Evolutionary conservation across 2,888 invertebrate genomes (phyloP), one percentile per base, ranked within the genome.

Genomic region (Andrena bicolor): DNA sequence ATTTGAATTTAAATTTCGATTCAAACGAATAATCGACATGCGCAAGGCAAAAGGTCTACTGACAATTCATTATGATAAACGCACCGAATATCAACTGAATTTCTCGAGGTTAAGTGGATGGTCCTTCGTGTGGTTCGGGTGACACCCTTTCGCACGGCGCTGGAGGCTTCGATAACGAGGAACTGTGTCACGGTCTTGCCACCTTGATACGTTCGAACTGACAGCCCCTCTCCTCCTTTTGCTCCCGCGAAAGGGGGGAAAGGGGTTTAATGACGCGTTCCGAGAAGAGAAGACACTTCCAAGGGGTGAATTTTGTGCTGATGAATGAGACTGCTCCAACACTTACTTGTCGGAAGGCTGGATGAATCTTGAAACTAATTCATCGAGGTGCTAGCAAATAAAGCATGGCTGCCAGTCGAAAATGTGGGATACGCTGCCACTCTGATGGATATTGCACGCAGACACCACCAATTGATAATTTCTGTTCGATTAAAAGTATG

Each of bases 291-390:
- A 61, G 61, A 61, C 20, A 32, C 61, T 61, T 20, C 61, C 32
- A 10, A n/a, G 30, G 30, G 8, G 32, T n/a, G 30, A 61, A 61
- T 61, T 61, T 56, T 56, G 56, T 26, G 56, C 56, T 56, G 56
- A 56, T 56, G 56, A 56, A 56, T 26, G 56, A 56, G 56, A 26
- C 26, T 56, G 26, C 56, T 56, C 56, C 23, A 26, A 56, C 56
- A 13, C 23, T 23, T 56, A 56, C 56, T 26, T 56, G 56, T 56
- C 56, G 23, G 56, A 26, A 26, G 56, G 10, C 56, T 56, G 56
- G 56, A 56, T 56, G 56, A 51, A 51, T n/a, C 51, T 51, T 51
- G 51, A 56, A 56, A 26, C 56, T 56, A 56, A 56, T 56, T 56
- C 56, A 56, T 56, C 26, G 23, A 56, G 23, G 16, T 41, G 56